Conservation (phyloP, 1,140 invertebrate species). For the Aphelinus atriplicis region DNA sequence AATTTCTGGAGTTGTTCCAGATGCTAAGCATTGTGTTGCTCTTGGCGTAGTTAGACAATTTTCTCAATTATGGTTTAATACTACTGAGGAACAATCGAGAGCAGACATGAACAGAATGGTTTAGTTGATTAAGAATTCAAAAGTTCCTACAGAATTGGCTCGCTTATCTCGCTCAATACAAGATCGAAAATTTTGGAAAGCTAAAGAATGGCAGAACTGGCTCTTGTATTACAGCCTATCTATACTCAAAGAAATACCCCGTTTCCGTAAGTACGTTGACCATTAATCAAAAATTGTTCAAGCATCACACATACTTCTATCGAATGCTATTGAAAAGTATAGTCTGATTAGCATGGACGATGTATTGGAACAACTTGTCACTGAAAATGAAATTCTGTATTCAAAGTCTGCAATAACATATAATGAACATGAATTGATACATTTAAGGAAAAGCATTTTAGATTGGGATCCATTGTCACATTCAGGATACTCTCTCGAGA, state of each 20-base stretch:
- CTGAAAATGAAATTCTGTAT: slow-evolving; percentile 16
- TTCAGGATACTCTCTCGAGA: slow-evolving; percentile 10
- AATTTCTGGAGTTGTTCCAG: slow-evolving; percentile 27
- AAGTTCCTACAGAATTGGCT: neutral
- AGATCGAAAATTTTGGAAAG: slow-evolving; percentile 42
- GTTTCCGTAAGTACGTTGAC: too few relatives aligned
- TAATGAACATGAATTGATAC: slow-evolving; percentile 20
- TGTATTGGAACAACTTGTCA: slow-evolving; percentile 3
- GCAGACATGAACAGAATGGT: neutral
- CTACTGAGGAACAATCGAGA: neutral
- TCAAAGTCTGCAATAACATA: slow-evolving; percentile 18
- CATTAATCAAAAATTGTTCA: neutral
- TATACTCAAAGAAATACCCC: neutral
- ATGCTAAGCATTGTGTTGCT: slow-evolving; percentile 20
- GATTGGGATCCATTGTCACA: slow-evolving; percentile 21
- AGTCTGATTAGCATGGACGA: neutral
- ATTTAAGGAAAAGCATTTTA: slow-evolving; percentile 14
- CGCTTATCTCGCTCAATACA: slow-evolving; percentile 21
- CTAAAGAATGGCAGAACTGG: slow-evolving; percentile 39
- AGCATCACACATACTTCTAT: neutral
- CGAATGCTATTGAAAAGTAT: slow-evolving; percentile 3
- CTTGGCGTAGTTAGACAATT: slow-evolving; percentile 26
- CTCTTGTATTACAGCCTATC: slow-evolving; percentile 39
- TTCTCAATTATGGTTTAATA: slow-evolving; percentile 11
- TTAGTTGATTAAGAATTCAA: neutral